Base-by-base conservation (phyloP, 1,140 invertebrate species). In the Lineus longissimus region DNA sequence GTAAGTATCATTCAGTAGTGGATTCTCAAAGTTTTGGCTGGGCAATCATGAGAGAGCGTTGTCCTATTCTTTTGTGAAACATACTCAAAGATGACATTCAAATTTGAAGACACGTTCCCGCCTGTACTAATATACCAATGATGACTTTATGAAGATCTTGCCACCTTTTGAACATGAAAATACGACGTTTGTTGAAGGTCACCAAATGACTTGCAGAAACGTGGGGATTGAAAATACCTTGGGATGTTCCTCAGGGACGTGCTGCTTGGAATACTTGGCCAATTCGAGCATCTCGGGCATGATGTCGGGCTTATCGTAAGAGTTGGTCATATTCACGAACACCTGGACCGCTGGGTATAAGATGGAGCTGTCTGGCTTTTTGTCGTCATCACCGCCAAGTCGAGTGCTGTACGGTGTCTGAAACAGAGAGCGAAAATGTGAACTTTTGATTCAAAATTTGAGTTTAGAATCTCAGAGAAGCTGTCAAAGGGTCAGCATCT, bases 221-320 rank as follows among this genome's bases (percentile, higher is more conserved):
- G n/a, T n/a, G n/a, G n/a, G n/a, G n/a, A n/a, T n/a, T n/a, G n/a
- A n/a, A n/a, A n/a, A n/a, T n/a, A 81, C 81, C 75, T 81, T 78
- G 31, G 72, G 61, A 83, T 98, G 94, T 72, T 97, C 92, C 81
- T 99, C 93, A 4, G 97, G 97, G 69, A 99, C 91, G 81, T 99
- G 97, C 79, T 99, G 96, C 81, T 99, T 99, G 0, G 97, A 93
- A 83, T 98, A 99, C 81, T 99, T 97, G 0, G 97, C 97, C 59
- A 99, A 81, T 81, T 99, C 95, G 4, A 98, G 71, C 90, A 99
- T 90, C 84, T 99, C 97, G 4, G 96, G 95, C 70, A 95, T 87
- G 0, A 98, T 82, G 81, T 99, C 96, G 80, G 97, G 93, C 80
- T 97, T 98, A 62, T 99, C 97, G 75, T 98, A 98, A 4, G 94